Conservation (phyloP, 1,140 invertebrate species). For the Caenorhabditis latens region DNA sequence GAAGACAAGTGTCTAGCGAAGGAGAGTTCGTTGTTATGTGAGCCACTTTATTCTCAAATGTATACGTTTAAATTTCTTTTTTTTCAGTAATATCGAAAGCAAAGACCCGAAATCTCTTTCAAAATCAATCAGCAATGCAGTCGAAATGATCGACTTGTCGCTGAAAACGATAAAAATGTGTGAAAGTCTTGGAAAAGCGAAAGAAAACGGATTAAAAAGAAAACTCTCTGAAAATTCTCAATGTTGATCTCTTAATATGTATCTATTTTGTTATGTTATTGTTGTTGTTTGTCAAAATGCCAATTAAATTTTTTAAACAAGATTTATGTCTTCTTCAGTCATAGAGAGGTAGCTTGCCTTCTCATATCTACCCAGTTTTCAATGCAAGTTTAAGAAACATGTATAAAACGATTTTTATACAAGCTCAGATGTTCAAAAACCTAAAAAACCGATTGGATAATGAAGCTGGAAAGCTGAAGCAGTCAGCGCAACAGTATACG, state of each 20-base stretch:
- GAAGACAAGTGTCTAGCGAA: conserved; percentile 19
- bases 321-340: no score
- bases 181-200: background rate
- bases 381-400: background rate
- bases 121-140: conserved; percentile 33
- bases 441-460: conserved; percentile 34
- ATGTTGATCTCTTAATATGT: background rate
- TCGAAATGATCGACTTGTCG: conserved; percentile 34
- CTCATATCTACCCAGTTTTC: no score
- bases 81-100: conserved; percentile 23
- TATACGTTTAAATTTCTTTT: background rate
- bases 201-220: conserved; percentile 19
- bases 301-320: no score
- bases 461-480: conserved; percentile 42
- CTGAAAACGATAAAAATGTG: conserved; percentile 4
- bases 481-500: conserved; percentile 19
- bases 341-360: no score
- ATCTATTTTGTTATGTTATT: conserved; percentile 11
- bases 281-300: background rate
- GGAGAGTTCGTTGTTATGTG: conserved; percentile 20
- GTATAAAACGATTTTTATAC: background rate
- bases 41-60: background rate
- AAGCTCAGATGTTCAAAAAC: conserved; percentile 40
- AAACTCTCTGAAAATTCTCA: background rate
- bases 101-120: conserved; percentile 8